Base-by-base conservation (phyloP, 2,888 invertebrate genomes). In the Pammene fasciana region DNA sequence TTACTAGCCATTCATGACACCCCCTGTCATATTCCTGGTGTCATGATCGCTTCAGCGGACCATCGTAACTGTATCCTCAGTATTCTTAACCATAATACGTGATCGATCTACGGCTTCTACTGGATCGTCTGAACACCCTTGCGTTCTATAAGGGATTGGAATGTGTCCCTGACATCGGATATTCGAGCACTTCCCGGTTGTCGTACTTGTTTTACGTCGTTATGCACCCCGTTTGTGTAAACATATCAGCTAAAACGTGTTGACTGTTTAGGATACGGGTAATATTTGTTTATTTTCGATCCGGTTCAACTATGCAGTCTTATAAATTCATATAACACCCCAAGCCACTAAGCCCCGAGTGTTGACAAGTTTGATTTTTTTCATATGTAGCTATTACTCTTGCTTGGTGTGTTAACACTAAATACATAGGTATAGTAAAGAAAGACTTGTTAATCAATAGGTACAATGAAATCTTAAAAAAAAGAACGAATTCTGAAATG, bases 111-210 rank as follows among this genome's bases (percentile, higher is more conserved):
- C 11, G 4, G 38, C 43, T 43, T 11, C 7, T 11, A 43, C 0
- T 43, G 43, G 43, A 43, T 43, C 4, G 43, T 11, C 4, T 16
- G 48, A 48, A 48, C 16, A 14, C 5, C 11, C 11, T n/a, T 46
- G 7, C 14, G 16, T 16, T 16, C 16, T 11, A 13, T 8, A 34
- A 9, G 54, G 18, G 34, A 26, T 36, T 34, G 13, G 7, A 54
- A 54, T 9, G 7, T 16, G 10, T 16, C 34, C 52, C 7, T 74
- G 83, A 80, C 80, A 82, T 82, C 80, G 78, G 82, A 83, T 81
- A 81, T 77, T 76, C 75, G 71, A 75, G 75, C 74, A 74, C 75
- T 78, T 77, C 75, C 75, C 74, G 71, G 60, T 65, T 70, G 65
- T 65, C 57, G 54, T 52, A 60, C 65, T 57, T 72, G 65, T 68